Evolutionary conservation across 2,888 invertebrate genomes (phyloP), one percentile per base, ranked within the genome.

Genomic region (Oxyteleia sp.): DNA sequence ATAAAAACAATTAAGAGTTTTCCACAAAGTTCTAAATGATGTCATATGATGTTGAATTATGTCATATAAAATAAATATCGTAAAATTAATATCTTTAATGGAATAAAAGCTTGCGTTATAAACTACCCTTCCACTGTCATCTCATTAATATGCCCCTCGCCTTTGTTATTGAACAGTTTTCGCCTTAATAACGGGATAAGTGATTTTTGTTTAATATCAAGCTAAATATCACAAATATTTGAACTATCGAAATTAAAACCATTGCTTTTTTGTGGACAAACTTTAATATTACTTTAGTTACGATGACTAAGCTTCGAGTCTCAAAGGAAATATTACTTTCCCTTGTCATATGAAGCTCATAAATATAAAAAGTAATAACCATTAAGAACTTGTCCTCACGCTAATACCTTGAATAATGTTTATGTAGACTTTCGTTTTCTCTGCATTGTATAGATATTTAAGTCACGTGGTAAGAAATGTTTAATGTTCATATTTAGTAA

Each of bases 281-380:
- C 32, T 0, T 35, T 32, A 53, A 53, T 53, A 57, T 20, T 13
- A 38, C 20, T 38, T 38, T 38, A 20, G 20, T n/a, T 57, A 38
- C 4, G 35, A 53, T 35, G 53, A 53, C 32, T 16, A 53, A 32
- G 29, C 51, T 29, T 29, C 15, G 29, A 51, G 16, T 53, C 32
- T 53, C 32, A n/a, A 38, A 38, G n/a, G 38, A 53, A 53, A 53
- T 47, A 45, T 45, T 61, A 61, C 11, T 29, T 45, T 29, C 45
- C 29, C 45, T 32, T 43, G 59, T 59, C 59, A 16, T 59, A 23
- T 10, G 26, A 43, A 10, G 18, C 41, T 43, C 59, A 43, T 59
- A 59, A 59, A 43, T 59, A 59, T 41, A 59, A 43, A 23, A 61
- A 61, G 61, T 32, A 61, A 61, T 61, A 61, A 61, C 45, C 61